These are phyloP conservation scores for Pygoscelis antarcticus DNA, from an alignment of 2,113 vertebrate species.

Conservation along the genomic window DNA sequence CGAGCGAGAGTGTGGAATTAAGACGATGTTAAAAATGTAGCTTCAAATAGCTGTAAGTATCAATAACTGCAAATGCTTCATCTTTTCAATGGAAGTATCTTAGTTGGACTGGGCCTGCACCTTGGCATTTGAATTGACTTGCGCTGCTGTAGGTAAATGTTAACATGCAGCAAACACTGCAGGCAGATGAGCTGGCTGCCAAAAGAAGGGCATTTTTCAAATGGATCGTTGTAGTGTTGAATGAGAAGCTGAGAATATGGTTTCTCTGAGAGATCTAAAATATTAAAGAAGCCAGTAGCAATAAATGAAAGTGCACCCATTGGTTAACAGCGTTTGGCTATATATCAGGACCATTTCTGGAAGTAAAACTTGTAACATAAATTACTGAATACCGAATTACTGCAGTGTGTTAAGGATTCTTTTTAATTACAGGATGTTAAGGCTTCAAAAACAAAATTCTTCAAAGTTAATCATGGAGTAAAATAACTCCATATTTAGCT, in stretches of 20 bases:
- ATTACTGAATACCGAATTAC: slow-evolving; percentile 33
- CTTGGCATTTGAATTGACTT: not conserved
- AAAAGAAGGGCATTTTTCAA: not conserved
- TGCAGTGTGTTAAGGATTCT: slow-evolving; percentile 65
- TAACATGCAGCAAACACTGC: slow-evolving; percentile 16
- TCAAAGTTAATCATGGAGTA: slow-evolving; percentile 48
- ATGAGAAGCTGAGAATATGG: not conserved
- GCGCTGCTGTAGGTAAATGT: not conserved
- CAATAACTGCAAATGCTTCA: not conserved
- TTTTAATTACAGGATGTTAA: slow-evolving; percentile 63
- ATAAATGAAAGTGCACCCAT: not conserved
- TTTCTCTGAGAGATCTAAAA: slow-evolving; percentile 13
- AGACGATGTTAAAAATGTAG: not conserved
- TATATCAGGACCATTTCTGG: slow-evolving; percentile 36
- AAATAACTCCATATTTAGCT: slow-evolving; percentile 60
- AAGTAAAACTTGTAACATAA: slow-evolving; percentile 36
- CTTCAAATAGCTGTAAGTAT: not conserved
- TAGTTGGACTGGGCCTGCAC: not conserved
- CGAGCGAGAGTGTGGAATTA: not conserved
- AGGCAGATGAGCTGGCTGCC: not conserved
- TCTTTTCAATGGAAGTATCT: not conserved
- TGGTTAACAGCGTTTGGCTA: not conserved
- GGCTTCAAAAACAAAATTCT: slow-evolving; percentile 58
- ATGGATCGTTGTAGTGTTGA: not conserved
- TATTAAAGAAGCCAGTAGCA: slow-evolving; percentile 6